Conservation (phyloP, 2,888 invertebrate species). For the Archaeoteleia sp. region DNA sequence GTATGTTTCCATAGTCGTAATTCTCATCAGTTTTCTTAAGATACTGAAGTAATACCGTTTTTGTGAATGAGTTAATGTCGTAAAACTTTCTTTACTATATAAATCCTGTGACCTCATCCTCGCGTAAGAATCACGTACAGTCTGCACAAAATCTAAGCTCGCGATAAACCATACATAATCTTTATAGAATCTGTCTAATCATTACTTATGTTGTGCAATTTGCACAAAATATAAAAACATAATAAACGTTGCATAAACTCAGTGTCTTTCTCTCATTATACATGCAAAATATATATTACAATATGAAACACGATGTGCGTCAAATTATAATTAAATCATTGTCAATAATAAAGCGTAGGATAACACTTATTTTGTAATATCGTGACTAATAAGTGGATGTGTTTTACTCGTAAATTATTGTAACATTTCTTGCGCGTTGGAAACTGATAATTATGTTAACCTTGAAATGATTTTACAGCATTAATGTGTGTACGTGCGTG, state of each 20-base stretch:
- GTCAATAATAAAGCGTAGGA: slow-evolving; percentile 20
- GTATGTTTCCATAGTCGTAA: slow-evolving; percentile 36
- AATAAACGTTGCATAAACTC: slow-evolving; percentile 21
- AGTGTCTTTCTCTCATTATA: slow-evolving; percentile 18
- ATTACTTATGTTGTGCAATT: slow-evolving; percentile 24
- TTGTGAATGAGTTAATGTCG: slow-evolving; percentile 43
- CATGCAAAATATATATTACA: slow-evolving; percentile 25
- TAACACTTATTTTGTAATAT: too few relatives aligned
- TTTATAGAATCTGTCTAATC: slow-evolving; percentile 27
- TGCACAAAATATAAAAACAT: slow-evolving; percentile 23
- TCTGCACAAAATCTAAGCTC: not conserved
- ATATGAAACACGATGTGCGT: slow-evolving; percentile 4
- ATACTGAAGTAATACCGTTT: slow-evolving; percentile 25
- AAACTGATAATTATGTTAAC: slow-evolving; percentile 3
- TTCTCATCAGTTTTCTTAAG: slow-evolving; percentile 26
- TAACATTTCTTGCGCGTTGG: too few relatives aligned
- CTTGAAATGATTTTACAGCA: slow-evolving; percentile 15
- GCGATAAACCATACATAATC: slow-evolving; percentile 18
- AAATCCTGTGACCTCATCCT: slow-evolving; percentile 7
- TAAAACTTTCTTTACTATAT: slow-evolving; percentile 20
- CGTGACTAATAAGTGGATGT: too few relatives aligned
- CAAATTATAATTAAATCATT: slow-evolving; percentile 8
- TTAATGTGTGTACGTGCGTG: slow-evolving; percentile 5
- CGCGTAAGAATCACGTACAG: too few relatives aligned
- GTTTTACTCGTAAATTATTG: too few relatives aligned